phyloP scores from a whole-genome alignment of 1,140 invertebrate species.

The Drosophila asahinai region DNA sequence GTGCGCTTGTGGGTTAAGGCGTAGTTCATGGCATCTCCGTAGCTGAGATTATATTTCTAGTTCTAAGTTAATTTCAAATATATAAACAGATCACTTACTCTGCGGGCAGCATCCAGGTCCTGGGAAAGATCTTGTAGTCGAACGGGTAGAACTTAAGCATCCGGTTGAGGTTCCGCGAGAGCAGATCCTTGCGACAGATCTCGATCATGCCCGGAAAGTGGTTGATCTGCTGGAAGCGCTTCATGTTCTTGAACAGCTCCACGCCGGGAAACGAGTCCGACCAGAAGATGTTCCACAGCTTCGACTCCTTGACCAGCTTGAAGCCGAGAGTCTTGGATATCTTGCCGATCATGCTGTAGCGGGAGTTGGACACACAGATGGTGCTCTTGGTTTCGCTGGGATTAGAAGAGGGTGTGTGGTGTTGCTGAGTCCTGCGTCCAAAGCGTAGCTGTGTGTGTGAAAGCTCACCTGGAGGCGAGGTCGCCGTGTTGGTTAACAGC shows the following conservation, averaged over 20 bases:
- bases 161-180: conserved; percentile 93
- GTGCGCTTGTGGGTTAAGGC: conserved; percentile 89
- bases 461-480: conserved; percentile 34
- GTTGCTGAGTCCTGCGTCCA: background rate
- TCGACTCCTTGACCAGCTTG: conserved; percentile 91
- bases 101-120: conserved; percentile 96
- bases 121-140: conserved; percentile 96
- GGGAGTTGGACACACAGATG: conserved; percentile 91
- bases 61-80: too few relatives aligned
- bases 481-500: background rate
- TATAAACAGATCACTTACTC: conserved; percentile 87
- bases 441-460: background rate
- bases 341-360: conserved; percentile 90
- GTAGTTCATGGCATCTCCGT: conserved; percentile 80
- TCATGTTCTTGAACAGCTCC: conserved; percentile 95
- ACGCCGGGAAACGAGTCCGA: conserved; percentile 93
- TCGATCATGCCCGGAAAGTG: conserved; percentile 97
- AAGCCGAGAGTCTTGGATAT: conserved; percentile 91
- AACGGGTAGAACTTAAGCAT: conserved; percentile 94
- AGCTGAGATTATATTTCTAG: conserved; percentile 35
- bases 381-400: conserved; percentile 68
- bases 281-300: conserved; percentile 96
- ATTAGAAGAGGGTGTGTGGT: background rate
- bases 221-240: conserved; percentile 95
- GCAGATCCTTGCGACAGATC: conserved; percentile 94